Evolutionary conservation across 2,113 vertebrate genomes (phyloP).

Genomic region (Paraplagusia blochii): DNA sequence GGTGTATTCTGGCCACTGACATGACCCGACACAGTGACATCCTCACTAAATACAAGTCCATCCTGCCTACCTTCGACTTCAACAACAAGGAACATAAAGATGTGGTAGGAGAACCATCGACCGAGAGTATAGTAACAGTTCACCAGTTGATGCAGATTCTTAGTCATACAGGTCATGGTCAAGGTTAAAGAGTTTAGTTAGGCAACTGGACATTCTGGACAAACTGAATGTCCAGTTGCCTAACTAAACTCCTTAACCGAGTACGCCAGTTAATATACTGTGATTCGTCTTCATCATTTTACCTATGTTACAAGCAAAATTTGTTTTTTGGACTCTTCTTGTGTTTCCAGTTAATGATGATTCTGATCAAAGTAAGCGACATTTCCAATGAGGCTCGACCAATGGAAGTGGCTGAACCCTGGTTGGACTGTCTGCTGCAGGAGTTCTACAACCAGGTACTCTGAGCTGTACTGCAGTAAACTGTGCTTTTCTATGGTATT

Average conservation of each 20-base stretch:
- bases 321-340: neutral
- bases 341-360: constrained; percentile 72
- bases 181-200: no score
- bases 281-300: no score
- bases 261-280: no score
- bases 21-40: constrained; percentile 79
- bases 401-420: constrained; percentile 81
- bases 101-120: constrained; percentile 59
- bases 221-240: no score
- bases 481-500: no score
- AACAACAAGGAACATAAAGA: constrained; percentile 77
- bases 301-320: no score
- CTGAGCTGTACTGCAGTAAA: neutral
- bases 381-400: constrained; percentile 80
- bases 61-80: constrained; percentile 75
- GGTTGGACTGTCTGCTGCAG: constrained; percentile 81
- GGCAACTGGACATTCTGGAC: no score
- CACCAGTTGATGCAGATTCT: no score
- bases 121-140: no score
- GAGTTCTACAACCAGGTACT: constrained; percentile 82
- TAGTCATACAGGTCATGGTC: no score
- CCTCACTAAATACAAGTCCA: constrained; percentile 76
- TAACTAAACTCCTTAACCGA: no score
- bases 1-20: constrained; percentile 79
- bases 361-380: constrained; percentile 81